These are phyloP conservation scores for Mycetomoellerius zeteki DNA, from an alignment of 1,140 invertebrate species.

Conservation along the genomic window DNA sequence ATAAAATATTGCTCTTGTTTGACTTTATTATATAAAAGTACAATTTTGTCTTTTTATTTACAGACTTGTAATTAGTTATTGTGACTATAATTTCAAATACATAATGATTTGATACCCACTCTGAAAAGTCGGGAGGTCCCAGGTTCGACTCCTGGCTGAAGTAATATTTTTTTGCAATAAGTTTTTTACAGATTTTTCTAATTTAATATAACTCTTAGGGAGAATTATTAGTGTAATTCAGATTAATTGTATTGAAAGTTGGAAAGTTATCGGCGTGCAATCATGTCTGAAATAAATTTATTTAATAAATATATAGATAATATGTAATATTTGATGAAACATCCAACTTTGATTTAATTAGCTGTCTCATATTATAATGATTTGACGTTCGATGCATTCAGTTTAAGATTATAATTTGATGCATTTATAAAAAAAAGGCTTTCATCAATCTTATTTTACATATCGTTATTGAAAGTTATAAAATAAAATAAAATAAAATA, in stretches of 20 bases:
- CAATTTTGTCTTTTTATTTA: not conserved
- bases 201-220: too few species aligned
- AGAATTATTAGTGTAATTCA: too few species aligned
- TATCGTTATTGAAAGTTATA: constrained; percentile 40
- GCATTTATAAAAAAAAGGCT: not conserved
- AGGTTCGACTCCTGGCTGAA: too few species aligned
- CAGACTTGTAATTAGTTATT: not conserved
- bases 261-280: too few species aligned
- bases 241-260: too few species aligned
- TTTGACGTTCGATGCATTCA: not conserved
- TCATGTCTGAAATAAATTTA: too few species aligned
- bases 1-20: not conserved
- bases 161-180: too few species aligned
- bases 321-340: too few species aligned
- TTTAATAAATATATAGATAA: too few species aligned
- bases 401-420: not conserved
- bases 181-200: too few species aligned
- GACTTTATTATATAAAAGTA: not conserved
- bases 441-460: constrained; percentile 1
- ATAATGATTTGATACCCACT: not conserved
- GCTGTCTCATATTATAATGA: not conserved
- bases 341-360: too few species aligned
- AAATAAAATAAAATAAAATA: constrained; percentile 61
- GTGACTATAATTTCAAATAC: not conserved
- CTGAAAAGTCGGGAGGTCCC: too few species aligned